Evolutionary conservation across 2,797 vertebrate species (phyloP).

Genomic region (Gadopsis bispinosus): DNA sequence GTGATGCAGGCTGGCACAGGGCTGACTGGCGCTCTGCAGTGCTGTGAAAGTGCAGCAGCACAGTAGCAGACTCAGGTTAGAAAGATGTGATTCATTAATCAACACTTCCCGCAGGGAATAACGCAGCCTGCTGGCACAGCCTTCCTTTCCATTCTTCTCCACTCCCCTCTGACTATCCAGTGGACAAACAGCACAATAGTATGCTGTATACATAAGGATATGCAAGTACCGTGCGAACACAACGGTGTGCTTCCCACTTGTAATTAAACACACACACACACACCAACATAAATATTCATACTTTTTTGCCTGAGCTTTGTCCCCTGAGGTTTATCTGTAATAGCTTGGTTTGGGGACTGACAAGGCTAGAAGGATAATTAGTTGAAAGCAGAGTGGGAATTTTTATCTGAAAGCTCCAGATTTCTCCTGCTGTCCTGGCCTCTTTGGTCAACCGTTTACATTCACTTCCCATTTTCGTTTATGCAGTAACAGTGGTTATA

Average conservation of each 20-base stretch:
- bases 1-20: slow-evolving; percentile 60
- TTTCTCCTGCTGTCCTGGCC: slow-evolving; percentile 65
- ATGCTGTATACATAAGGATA: slow-evolving; percentile 44
- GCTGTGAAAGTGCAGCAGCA: slow-evolving; percentile 70
- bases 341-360: slow-evolving; percentile 68
- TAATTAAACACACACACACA: slow-evolving; percentile 60
- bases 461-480: slow-evolving; percentile 60
- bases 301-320: slow-evolving; percentile 66
- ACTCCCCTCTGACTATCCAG: slow-evolving; percentile 57
- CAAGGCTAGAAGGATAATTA: slow-evolving; percentile 78
- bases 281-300: slow-evolving; percentile 74
- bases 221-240: slow-evolving; percentile 48
- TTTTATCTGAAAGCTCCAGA: slow-evolving; percentile 83
- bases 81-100: slow-evolving; percentile 85
- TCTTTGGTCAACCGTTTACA: slow-evolving; percentile 68
- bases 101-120: slow-evolving; percentile 71
- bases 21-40: slow-evolving; percentile 65
- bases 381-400: slow-evolving; percentile 73
- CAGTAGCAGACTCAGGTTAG: slow-evolving; percentile 71
- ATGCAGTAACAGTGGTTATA: slow-evolving; percentile 67
- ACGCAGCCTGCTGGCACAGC: slow-evolving; percentile 65
- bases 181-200: slow-evolving; percentile 74
- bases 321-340: slow-evolving; percentile 76
- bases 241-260: slow-evolving; percentile 45
- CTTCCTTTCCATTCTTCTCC: slow-evolving; percentile 48